Conservation (phyloP, 2,113 vertebrate genomes). For the Thymallus thymallus region DNA sequence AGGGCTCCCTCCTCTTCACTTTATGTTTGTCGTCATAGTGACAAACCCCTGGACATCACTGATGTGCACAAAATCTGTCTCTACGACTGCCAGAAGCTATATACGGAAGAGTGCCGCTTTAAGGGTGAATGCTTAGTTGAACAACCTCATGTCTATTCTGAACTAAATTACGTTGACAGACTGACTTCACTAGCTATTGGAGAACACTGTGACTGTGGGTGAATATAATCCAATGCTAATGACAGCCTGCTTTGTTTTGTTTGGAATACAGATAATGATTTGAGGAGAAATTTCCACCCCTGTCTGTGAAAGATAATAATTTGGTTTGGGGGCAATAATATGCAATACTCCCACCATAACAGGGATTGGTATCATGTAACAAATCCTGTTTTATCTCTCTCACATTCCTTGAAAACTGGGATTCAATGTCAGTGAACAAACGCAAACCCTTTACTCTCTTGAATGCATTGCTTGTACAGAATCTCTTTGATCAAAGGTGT, state of each 20-base stretch:
- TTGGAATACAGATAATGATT: no score
- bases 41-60: conserved; percentile 48
- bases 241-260: background rate
- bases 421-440: conserved; percentile 53
- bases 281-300: no score
- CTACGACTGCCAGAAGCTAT: conserved; percentile 30
- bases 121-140: conserved; percentile 7
- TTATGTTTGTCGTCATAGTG: conserved; percentile 41
- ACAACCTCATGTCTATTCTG: conserved; percentile 16
- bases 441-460: conserved; percentile 38
- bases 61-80: conserved; percentile 31
- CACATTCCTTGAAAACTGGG: conserved; percentile 55
- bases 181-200: no score
- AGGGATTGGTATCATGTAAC: conserved; percentile 29
- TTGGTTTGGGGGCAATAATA: background rate
- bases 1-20: conserved; percentile 27
- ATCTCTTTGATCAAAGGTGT: conserved; percentile 46
- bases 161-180: conserved; percentile 20
- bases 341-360: conserved; percentile 29
- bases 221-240: conserved; percentile 8
- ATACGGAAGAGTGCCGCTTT: conserved; percentile 18
- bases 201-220: conserved; percentile 5
- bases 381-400: conserved; percentile 56
- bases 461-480: conserved; percentile 30
- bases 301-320: background rate